Evolutionary conservation across 2,888 invertebrate genomes (phyloP), one percentile per base, ranked within the genome.

Genomic region (Venustoraphidia nigricollis): DNA sequence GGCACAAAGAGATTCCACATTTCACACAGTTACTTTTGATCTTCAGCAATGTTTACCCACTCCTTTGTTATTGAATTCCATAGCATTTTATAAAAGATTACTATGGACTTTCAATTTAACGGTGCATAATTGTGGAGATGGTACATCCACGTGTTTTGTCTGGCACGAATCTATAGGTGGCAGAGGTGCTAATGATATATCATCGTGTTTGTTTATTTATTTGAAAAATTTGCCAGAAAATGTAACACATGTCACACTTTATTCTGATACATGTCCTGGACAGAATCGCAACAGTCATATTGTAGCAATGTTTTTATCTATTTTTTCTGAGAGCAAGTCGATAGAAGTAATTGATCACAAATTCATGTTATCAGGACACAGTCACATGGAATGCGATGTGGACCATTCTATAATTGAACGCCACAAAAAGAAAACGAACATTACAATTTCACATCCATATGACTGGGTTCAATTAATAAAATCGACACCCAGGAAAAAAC

Each of bases 231-330:
- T n/a, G n/a, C n/a, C n/a, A n/a, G n/a, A n/a, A n/a, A n/a, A n/a
- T n/a, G n/a, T n/a, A n/a, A n/a, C n/a, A n/a, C n/a, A 17, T 17
- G 17, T 17, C 4, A 17, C 55, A 13, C 17, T 17, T 17, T 17
- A 17, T 17, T 17, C 17, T 17, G 55, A 54, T 36, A 50, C 54
- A 36, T 57, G 55, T 52, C 51, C 51, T 13, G 56, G 56, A n/a
- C 56, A 57, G 49, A 58, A 58, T 46, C 55, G 54, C 45, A 55
- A 57, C 45, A 53, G 53, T 40, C 52, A 55, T 44, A 51, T 57
- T 9, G 46, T 50, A n/a, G 51, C 50, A n/a, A 56, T 56, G 56
- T 53, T 57, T 49, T 44, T 53, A 9, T 42, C 40, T 37, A 36
- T 38, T 14, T 49, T 55, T 41, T 36, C 48, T 37, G 13, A 45